These are phyloP conservation scores for Coreius guichenoti DNA, from an alignment of 2,797 vertebrate genomes.

Conservation along the genomic window DNA sequence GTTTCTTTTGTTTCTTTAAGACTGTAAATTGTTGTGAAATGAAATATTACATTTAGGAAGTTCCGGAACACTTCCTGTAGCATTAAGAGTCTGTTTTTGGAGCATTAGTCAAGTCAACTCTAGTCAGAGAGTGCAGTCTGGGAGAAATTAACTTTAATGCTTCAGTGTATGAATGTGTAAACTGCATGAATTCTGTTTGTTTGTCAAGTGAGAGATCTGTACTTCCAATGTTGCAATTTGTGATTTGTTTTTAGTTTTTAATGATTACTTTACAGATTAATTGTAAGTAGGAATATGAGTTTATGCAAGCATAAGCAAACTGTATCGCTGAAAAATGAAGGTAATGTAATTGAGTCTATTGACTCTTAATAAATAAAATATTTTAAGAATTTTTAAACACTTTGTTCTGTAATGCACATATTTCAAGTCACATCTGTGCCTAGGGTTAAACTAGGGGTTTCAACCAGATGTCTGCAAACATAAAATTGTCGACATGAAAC, in stretches of 20 bases:
- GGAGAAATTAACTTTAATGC: neutral
- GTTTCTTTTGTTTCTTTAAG: neutral
- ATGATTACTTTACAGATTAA: neutral
- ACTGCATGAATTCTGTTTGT: neutral
- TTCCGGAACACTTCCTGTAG: neutral
- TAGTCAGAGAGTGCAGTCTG: conserved; percentile 16
- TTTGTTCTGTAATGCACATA: neutral
- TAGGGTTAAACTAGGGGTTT: neutral
- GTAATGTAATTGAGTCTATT: neutral
- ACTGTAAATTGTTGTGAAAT: neutral
- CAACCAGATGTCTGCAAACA: neutral
- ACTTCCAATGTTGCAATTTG: neutral
- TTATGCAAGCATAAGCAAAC: neutral
- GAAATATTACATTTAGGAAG: neutral
- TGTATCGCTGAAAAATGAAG: neutral
- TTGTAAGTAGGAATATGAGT: neutral
- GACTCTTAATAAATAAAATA: conserved; percentile 18
- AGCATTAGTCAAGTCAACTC: neutral
- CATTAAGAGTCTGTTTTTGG: neutral
- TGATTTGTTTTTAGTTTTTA: neutral
- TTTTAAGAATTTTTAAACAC: neutral
- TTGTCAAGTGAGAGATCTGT: neutral
- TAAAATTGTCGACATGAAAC: neutral
- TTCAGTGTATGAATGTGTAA: neutral
- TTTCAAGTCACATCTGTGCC: neutral